Percentiles rank a stretch among this genome's conserved stretches.
phyloP scores from a whole-genome alignment of 2,113 vertebrate species.

The Zosterops pallidus region DNA sequence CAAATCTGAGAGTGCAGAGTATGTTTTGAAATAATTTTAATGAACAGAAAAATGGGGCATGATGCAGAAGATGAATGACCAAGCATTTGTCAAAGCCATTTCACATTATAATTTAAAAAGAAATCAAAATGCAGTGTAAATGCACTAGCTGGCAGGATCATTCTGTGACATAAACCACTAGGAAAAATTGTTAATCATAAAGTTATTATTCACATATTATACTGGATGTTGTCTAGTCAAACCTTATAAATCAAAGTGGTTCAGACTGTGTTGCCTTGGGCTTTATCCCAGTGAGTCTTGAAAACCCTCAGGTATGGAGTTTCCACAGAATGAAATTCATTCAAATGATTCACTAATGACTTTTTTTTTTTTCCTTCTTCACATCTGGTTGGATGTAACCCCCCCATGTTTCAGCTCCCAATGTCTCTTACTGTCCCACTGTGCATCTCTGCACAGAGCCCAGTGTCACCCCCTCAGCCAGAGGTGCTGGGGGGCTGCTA shows the following conservation, averaged over 20 bases:
- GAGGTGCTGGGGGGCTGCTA: not conserved
- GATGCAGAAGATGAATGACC: not conserved
- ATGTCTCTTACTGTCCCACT: not conserved
- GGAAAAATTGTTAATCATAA: not conserved
- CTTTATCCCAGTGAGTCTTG: not conserved
- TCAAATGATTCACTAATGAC: not conserved
- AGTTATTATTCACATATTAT: not conserved
- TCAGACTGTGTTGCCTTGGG: fast-evolving
- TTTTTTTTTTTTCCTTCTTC: not conserved
- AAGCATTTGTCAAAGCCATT: not conserved
- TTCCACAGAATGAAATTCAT: not conserved
- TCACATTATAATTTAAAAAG: not conserved
- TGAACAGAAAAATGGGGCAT: not conserved
- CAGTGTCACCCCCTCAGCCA: not conserved
- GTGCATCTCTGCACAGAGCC: not conserved
- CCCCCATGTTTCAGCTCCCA: not conserved
- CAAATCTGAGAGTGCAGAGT: not conserved
- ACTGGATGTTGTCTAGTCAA: not conserved
- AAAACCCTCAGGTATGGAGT: not conserved
- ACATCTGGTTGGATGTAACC: not conserved
- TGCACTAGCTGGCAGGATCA: not conserved
- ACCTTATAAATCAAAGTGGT: not conserved
- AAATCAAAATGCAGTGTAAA: not conserved
- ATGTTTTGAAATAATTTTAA: not conserved
- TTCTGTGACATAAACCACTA: not conserved